Evolutionary conservation across 2,888 invertebrate species (phyloP).

Genomic region (Phytoseiulus persimilis): DNA sequence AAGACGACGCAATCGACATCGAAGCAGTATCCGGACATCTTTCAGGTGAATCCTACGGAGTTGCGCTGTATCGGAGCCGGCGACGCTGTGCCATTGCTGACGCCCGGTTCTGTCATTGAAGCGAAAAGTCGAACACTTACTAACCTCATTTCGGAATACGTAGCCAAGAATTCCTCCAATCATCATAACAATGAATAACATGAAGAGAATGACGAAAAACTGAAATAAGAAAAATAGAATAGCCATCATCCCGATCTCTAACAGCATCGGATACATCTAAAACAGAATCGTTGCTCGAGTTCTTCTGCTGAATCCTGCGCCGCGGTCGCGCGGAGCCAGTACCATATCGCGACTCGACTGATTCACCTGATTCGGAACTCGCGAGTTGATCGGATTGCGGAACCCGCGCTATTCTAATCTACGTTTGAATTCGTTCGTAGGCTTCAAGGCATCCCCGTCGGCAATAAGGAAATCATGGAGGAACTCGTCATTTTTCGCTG

Average conservation of each 20-base stretch:
- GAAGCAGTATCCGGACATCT: not conserved
- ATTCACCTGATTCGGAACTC: too few species aligned
- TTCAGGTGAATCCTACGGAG: not conserved
- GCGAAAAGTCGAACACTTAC: constrained; percentile 30
- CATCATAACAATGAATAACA: constrained; percentile 79
- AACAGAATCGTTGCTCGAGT: too few species aligned
- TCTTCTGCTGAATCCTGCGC: too few species aligned
- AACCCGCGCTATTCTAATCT: too few species aligned
- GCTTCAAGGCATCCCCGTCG: too few species aligned
- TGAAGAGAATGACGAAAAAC: constrained; percentile 70
- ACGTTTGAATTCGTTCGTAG: too few species aligned
- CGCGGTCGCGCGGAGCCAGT: too few species aligned
- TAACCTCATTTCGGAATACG: constrained; percentile 75
- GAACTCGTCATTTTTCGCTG: too few species aligned
- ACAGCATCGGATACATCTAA: not conserved
- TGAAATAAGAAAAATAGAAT: constrained; percentile 46
- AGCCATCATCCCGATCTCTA: constrained; percentile 15
- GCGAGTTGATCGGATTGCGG: too few species aligned
- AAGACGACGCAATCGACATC: not conserved
- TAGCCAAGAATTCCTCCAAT: constrained; percentile 83
- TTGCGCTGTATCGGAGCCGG: not conserved
- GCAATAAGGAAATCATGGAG: too few species aligned
- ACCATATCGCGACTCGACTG: too few species aligned
- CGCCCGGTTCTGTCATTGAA: not conserved
- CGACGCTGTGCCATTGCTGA: not conserved